Base-by-base conservation (phyloP, 2,888 invertebrate species). In the Pollenia griseotomentosa region DNA sequence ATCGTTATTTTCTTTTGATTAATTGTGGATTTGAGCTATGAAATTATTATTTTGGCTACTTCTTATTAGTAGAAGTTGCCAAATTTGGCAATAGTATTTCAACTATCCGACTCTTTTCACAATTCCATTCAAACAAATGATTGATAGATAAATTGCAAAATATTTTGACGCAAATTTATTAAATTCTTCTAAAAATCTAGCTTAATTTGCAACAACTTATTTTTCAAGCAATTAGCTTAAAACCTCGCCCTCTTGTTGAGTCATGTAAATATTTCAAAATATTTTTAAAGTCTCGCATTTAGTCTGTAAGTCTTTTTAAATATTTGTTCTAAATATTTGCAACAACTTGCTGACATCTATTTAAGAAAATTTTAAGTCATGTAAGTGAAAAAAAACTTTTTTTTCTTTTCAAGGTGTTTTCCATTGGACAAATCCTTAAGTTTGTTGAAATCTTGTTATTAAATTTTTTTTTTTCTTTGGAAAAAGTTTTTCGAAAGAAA, bases 331-430 rank as follows among this genome's bases (percentile, higher is more conserved):
- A 23, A 23, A 23, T 23, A 51, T 53, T 33, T 51, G 23, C n/a
- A 42, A 5, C n/a, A 53, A 42, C 40, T 53, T 19, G 2, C 23
- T 55, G 23, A 61, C 16, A 53, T 59, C 40, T 40, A 65, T 46
- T 33, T 73, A 42, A 55, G 6, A 33, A 33, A 65, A 23, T 55
- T 65, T 10, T 42, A 5, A 46, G 46, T 48, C 59, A 73, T 73
- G 23, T 33, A 33, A 33, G 33, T 6, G 33, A 33, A 33, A 33
- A 33, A 33, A 33, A 14, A 46, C 53, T 66, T 46, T 51, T 48
- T 44, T 44, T n/a, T 44, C 4, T 59, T 44, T 57, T n/a, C 48
- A 40, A 85, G 65, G 75, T 71, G 80, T 73, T 71, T n/a, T 77
- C 66, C 77, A 59, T 59, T 73, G 59, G 51, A 48, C 16, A 66